Evolutionary conservation across 2,113 vertebrate genomes (phyloP).

Genomic region (Sinocyclocheilus rhinocerous): DNA sequence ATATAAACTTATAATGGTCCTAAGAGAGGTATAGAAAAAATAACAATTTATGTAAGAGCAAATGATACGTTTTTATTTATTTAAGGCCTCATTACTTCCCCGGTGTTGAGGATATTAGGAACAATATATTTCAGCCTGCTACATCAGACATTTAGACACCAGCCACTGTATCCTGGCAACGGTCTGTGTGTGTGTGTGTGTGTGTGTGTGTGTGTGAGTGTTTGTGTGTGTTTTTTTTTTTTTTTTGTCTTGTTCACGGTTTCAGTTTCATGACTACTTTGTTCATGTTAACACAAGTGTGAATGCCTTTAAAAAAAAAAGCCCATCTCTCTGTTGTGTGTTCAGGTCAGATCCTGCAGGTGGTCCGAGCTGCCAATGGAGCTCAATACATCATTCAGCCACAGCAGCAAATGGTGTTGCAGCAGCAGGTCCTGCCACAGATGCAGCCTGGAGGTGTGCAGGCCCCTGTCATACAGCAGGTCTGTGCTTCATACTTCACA

Average conservation of each 20-base stretch:
- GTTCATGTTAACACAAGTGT: neutral
- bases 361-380: constrained; percentile 91
- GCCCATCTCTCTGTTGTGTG: neutral
- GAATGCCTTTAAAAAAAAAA: neutral
- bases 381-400: constrained; percentile 95
- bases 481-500: constrained; percentile 57
- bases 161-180: no score
- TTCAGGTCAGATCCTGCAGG: constrained; percentile 93
- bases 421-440: constrained; percentile 90
- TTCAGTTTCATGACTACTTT: neutral
- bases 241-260: neutral
- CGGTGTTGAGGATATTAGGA: neutral
- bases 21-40: neutral
- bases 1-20: neutral
- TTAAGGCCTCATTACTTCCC: neutral
- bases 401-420: constrained; percentile 92
- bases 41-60: neutral
- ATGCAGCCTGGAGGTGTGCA: constrained; percentile 96
- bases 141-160: constrained; percentile 47
- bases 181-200: no score
- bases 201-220: no score
- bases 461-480: constrained; percentile 97
- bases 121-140: constrained; percentile 55
- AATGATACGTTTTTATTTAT: neutral
- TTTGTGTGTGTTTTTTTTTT: no score